A percentile compares a stretch with the other conserved stretches of the same genome.
Evolutionary conservation across 1,140 invertebrate species (phyloP).

Genomic region (Pteromalus puparum): DNA sequence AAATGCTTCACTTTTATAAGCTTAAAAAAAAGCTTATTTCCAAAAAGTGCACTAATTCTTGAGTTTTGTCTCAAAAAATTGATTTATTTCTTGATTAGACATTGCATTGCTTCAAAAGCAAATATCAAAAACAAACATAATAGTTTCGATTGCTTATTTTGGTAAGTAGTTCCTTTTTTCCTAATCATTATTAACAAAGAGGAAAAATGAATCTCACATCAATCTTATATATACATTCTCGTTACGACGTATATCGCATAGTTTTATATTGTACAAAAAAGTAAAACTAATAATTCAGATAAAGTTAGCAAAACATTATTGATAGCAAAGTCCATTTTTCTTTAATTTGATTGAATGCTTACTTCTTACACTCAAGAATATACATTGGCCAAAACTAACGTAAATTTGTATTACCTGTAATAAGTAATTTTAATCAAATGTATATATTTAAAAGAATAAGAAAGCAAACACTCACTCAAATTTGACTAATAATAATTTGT

Average conservation of each 20-base stretch:
- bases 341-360: conserved; percentile 12
- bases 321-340: neutral
- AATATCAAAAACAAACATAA: neutral
- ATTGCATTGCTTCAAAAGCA: neutral
- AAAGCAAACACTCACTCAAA: neutral
- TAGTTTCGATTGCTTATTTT: neutral
- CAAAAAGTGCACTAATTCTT: neutral
- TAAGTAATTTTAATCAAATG: neutral
- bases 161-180: neutral
- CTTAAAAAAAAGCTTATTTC: neutral
- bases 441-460: neutral
- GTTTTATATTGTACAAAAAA: conserved; percentile 1
- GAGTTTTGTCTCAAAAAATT: neutral
- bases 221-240: conserved; percentile 30
- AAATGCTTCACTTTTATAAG: conserved; percentile 16
- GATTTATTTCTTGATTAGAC: neutral
- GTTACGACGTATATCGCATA: neutral
- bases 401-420: no score
- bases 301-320: conserved; percentile 8
- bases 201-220: neutral
- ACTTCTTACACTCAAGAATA: neutral
- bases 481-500: neutral
- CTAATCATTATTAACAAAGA: neutral
- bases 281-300: neutral
- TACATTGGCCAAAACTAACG: no score